Percentiles rank a stretch among this genome's conserved stretches.
These are phyloP conservation scores for Tetragonula carbonaria DNA, from an alignment of 2,888 invertebrate genomes.

Conservation along the genomic window DNA sequence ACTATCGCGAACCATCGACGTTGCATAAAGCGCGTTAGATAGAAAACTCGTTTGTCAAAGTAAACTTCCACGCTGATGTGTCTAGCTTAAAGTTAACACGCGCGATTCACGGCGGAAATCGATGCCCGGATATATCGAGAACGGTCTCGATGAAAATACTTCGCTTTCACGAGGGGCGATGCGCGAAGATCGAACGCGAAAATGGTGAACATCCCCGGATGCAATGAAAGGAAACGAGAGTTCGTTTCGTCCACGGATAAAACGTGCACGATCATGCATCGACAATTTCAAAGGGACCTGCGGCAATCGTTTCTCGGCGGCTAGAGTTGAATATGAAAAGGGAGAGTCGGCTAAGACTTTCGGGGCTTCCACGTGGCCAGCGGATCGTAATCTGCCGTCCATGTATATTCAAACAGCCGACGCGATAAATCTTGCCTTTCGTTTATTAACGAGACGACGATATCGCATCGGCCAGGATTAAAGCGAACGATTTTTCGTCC, in stretches of 20 bases:
- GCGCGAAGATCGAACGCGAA: slow-evolving; percentile 10
- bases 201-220: slow-evolving; percentile 18
- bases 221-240: slow-evolving; percentile 24
- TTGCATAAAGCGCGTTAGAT: not conserved
- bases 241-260: slow-evolving; percentile 51
- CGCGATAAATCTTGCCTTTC: slow-evolving; percentile 36
- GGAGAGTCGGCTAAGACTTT: slow-evolving; percentile 31
- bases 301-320: slow-evolving; percentile 42
- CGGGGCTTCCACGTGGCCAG: slow-evolving; percentile 19
- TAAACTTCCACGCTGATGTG: not conserved
- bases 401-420: slow-evolving; percentile 39
- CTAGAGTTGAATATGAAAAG: slow-evolving; percentile 31
- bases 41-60: not conserved
- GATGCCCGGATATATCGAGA: not conserved
- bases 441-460: slow-evolving; percentile 35
- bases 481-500: not conserved
- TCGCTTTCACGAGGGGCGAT: no score
- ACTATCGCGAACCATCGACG: not conserved
- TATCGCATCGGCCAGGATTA: slow-evolving; percentile 17
- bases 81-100: not conserved
- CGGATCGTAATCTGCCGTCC: slow-evolving; percentile 34
- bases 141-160: not conserved
- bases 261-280: slow-evolving; percentile 56
- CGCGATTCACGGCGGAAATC: not conserved
- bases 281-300: slow-evolving; percentile 50